Evolutionary conservation across 2,113 vertebrate genomes (phyloP).

Genomic region (Cyphomyrus discorhynchus): DNA sequence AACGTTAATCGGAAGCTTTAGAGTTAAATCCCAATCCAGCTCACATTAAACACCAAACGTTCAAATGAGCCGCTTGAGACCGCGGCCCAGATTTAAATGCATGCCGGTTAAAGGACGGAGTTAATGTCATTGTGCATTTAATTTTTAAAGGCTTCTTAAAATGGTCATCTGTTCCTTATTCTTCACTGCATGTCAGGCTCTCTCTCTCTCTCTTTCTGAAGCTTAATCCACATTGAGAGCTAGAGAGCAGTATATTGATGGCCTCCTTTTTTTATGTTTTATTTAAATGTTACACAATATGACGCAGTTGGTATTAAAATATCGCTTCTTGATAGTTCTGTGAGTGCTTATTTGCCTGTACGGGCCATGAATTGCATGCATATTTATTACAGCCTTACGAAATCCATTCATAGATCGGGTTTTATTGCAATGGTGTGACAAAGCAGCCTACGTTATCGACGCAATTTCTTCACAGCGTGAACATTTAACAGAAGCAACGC

Average conservation of each 20-base stretch:
- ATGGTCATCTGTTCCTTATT: constrained; percentile 48
- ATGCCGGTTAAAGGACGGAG: constrained; percentile 35
- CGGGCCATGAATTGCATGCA: background rate
- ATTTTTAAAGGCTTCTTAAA: constrained; percentile 50
- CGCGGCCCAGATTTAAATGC: constrained; percentile 32
- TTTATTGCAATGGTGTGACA: background rate
- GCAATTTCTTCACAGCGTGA: background rate
- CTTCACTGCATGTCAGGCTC: constrained; percentile 31
- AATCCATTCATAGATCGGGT: background rate
- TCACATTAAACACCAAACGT: constrained; percentile 40
- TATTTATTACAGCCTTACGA: background rate
- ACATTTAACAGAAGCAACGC: background rate
- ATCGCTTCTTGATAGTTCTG: background rate
- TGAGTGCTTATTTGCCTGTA: constrained; percentile 2
- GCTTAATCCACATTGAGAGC: constrained; percentile 24
- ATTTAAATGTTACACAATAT: background rate
- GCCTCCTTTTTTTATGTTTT: background rate
- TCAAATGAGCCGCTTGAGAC: constrained; percentile 23
- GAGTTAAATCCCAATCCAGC: constrained; percentile 35
- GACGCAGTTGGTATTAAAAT: background rate
- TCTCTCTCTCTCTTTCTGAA: constrained; percentile 57
- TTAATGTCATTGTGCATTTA: constrained; percentile 44
- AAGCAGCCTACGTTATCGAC: background rate
- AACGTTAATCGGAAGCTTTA: constrained; percentile 43
- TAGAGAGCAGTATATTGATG: background rate